phyloP scores from a whole-genome alignment of 2,113 vertebrate genomes.

The Sprattus sprattus region DNA sequence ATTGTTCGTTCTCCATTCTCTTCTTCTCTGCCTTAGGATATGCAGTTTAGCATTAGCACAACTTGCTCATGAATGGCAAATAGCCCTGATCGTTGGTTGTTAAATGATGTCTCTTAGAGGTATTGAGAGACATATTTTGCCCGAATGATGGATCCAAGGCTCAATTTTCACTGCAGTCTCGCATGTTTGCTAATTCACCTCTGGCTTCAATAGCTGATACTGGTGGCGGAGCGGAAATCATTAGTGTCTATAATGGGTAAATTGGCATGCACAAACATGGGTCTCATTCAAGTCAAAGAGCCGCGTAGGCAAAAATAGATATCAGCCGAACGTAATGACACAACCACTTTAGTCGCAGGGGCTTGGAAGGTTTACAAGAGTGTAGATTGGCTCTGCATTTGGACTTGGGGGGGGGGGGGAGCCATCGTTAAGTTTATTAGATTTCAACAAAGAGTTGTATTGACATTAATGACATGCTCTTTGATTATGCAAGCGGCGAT shows the following conservation, averaged over 20 bases:
- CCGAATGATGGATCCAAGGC: not conserved
- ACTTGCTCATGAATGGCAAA: not conserved
- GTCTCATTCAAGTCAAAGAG: not conserved
- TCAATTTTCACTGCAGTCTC: not conserved
- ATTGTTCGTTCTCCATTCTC: not conserved
- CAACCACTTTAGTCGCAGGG: not conserved
- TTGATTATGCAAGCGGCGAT: not conserved
- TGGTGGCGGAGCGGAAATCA: constrained; percentile 7
- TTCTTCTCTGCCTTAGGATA: not conserved
- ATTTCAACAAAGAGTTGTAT: not conserved
- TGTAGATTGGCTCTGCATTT: not conserved
- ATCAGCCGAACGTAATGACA: not conserved
- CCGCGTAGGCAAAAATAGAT: not conserved
- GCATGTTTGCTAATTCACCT: not conserved
- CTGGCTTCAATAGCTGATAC: not conserved
- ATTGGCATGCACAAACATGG: not conserved
- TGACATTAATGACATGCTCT: constrained; percentile 14
- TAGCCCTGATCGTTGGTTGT: not conserved
- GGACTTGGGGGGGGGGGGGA: not conserved
- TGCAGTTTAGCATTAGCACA: not conserved
- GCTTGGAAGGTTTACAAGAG: not conserved
- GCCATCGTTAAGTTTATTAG: not conserved
- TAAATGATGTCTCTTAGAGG: not conserved
- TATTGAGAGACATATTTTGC: not conserved
- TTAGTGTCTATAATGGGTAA: not conserved